Evolutionary conservation across 2,113 vertebrate genomes (phyloP).

Genomic region (Sylvia atricapilla): DNA sequence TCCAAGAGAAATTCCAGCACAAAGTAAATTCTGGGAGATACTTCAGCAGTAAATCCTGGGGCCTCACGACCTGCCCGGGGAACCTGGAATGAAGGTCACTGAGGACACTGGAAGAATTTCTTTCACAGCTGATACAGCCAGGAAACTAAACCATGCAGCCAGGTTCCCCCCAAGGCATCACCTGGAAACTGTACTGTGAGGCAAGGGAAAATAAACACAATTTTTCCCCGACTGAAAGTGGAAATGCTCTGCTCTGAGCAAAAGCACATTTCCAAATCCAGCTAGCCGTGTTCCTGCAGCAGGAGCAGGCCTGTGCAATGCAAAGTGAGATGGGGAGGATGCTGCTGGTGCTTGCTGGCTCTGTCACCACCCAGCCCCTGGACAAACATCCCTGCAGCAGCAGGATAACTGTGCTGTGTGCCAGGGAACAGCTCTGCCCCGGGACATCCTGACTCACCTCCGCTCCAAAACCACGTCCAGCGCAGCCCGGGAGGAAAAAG

Average conservation of each 20-base stretch:
- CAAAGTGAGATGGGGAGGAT: not conserved
- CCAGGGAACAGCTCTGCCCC: not conserved
- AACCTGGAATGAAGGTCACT: not conserved
- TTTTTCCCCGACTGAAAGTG: not conserved
- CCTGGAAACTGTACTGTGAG: not conserved
- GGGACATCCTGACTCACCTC: not conserved
- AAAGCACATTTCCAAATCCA: not conserved
- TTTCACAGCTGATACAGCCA: not conserved
- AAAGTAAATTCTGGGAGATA: not conserved
- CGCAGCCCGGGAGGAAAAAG: not conserved
- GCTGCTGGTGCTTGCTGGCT: fast-evolving
- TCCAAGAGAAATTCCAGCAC: not conserved
- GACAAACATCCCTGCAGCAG: not conserved
- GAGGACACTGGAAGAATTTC: not conserved
- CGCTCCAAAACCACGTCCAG: fast-evolving
- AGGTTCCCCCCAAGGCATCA: not conserved
- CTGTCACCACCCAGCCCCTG: not conserved
- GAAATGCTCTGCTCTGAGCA: not conserved
- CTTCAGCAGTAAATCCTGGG: not conserved
- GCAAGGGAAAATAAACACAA: not conserved
- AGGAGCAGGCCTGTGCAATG: not conserved
- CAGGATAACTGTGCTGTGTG: not conserved
- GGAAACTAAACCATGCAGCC: not conserved
- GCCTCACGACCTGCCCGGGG: not conserved
- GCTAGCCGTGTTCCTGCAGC: not conserved